A percentile compares a stretch with the other conserved stretches of the same genome.
Conservation (phyloP, 2,888 invertebrate genomes). For the Incurvaria masculella region DNA sequence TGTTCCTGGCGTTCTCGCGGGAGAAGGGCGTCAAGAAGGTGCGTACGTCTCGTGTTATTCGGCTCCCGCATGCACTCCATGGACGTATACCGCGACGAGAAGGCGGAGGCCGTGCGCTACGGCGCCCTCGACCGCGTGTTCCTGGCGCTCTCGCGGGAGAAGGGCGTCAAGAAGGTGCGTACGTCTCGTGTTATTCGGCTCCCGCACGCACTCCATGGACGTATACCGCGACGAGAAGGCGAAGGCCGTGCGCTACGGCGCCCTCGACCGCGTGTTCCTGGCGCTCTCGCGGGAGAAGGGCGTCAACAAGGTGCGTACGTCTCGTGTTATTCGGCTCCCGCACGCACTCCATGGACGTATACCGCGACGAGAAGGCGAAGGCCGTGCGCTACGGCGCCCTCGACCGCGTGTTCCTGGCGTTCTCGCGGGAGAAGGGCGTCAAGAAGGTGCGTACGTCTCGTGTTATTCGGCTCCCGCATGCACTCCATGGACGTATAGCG, state of each 20-base stretch:
- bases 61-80: slow-evolving; percentile 79
- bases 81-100: slow-evolving; percentile 82
- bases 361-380: slow-evolving; percentile 73
- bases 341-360: slow-evolving; percentile 74
- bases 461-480: slow-evolving; percentile 88
- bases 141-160: slow-evolving; percentile 80
- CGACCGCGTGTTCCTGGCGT: slow-evolving; percentile 75
- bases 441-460: slow-evolving; percentile 78
- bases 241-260: slow-evolving; percentile 64
- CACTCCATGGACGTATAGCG: slow-evolving; percentile 76
- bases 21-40: slow-evolving; percentile 76
- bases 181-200: slow-evolving; percentile 93
- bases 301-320: slow-evolving; percentile 72
- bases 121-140: slow-evolving; percentile 75
- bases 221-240: slow-evolving; percentile 80
- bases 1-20: slow-evolving; percentile 80
- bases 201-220: slow-evolving; percentile 75
- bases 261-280: slow-evolving; percentile 74
- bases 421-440: slow-evolving; percentile 73
- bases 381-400: slow-evolving; percentile 69
- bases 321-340: slow-evolving; percentile 92
- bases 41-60: slow-evolving; percentile 80
- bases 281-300: slow-evolving; percentile 79
- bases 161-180: slow-evolving; percentile 70
- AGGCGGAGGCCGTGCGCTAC: slow-evolving; percentile 65